These are phyloP conservation scores for Tribolium freemani DNA, from an alignment of 2,888 invertebrate genomes.

Conservation along the genomic window DNA sequence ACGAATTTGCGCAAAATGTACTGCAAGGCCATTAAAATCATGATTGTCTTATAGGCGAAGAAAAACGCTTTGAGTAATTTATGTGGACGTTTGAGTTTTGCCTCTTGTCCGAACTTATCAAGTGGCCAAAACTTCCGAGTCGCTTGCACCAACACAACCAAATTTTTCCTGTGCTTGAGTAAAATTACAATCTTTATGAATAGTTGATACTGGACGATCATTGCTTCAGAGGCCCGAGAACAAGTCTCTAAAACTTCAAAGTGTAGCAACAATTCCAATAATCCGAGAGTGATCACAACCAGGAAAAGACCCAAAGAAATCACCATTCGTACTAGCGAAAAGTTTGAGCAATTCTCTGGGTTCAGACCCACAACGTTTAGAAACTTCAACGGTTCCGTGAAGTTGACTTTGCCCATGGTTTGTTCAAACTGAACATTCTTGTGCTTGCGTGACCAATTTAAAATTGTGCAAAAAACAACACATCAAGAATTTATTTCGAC, in stretches of 20 bases:
- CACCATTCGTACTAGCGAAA: neutral
- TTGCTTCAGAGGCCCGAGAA: slow-evolving; percentile 15
- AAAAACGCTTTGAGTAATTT: neutral
- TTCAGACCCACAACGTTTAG: neutral
- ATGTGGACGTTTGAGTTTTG: neutral
- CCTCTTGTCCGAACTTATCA: neutral
- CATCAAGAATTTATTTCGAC: too few species aligned
- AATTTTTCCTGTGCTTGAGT: neutral
- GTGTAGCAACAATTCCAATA: slow-evolving; percentile 8
- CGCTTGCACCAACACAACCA: neutral
- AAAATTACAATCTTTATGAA: slow-evolving; percentile 1
- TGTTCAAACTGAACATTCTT: neutral
- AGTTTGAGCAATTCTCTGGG: neutral
- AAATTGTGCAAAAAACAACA: too few species aligned
- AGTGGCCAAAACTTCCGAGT: slow-evolving; percentile 1
- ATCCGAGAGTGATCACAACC: neutral
- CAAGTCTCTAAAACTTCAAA: slow-evolving; percentile 12
- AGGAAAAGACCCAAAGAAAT: neutral
- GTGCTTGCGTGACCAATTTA: neutral
- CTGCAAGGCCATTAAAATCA: slow-evolving; percentile 8
- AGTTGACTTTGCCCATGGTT: slow-evolving; percentile 6
- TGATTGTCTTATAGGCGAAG: neutral
- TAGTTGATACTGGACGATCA: slow-evolving; percentile 22
- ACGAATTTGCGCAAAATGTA: slow-evolving; percentile 5
- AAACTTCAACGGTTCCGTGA: neutral